Evolutionary conservation across 2,113 vertebrate genomes (phyloP).

Genomic region (Coreoperca whiteheadi): DNA sequence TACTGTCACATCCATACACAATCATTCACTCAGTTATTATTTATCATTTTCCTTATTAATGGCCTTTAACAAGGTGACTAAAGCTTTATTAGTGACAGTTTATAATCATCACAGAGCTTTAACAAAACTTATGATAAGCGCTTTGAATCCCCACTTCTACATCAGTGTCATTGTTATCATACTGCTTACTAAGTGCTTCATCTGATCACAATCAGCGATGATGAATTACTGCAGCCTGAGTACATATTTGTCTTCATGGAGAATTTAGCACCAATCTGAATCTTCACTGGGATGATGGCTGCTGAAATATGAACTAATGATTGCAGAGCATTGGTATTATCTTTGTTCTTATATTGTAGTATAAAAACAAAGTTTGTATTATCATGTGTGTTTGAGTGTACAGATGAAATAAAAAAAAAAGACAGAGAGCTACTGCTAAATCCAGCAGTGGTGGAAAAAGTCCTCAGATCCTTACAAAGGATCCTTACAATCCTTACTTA

Average conservation of each 20-base stretch:
- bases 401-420: background rate
- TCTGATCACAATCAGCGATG: slow-evolving; percentile 53
- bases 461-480: background rate
- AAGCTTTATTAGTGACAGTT: slow-evolving; percentile 8
- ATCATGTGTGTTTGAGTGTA: background rate
- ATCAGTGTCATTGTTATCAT: slow-evolving; percentile 22
- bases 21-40: slow-evolving; percentile 4
- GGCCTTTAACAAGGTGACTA: slow-evolving; percentile 20
- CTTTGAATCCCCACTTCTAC: slow-evolving; percentile 27
- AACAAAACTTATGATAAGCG: slow-evolving; percentile 23
- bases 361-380: slow-evolving; percentile 3
- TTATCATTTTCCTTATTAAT: slow-evolving; percentile 1
- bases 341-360: slow-evolving; percentile 8
- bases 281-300: slow-evolving; percentile 15
- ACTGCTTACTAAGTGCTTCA: slow-evolving; percentile 26
- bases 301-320: slow-evolving; percentile 19
- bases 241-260: slow-evolving; percentile 59
- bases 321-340: background rate
- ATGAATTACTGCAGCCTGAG: slow-evolving; percentile 45
- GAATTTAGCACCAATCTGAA: slow-evolving; percentile 41
- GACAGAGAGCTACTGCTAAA: background rate
- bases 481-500: no score
- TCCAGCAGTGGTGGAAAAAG: background rate
- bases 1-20: background rate
- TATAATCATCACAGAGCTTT: slow-evolving; percentile 5